Percentiles rank a stretch among this genome's conserved stretches.
Conservation (phyloP, 92 coral and sea anemone genomes). For the Porites divaricata region DNA sequence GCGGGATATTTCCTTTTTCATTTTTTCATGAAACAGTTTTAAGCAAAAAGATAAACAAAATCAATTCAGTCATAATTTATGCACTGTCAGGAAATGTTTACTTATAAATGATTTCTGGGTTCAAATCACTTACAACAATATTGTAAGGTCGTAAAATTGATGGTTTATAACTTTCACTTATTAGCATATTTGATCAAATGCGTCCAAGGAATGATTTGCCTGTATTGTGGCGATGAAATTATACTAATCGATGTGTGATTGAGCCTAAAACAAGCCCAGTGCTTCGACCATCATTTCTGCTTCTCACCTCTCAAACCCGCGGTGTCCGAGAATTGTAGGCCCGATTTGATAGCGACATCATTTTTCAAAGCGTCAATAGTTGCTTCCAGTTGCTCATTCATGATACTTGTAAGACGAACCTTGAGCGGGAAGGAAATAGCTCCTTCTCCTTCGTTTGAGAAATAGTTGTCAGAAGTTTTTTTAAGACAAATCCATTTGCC, state of each 20-base stretch:
- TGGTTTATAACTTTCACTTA: no score
- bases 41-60: no score
- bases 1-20: no score
- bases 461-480: conserved; percentile 70
- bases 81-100: no score
- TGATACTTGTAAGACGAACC: conserved; percentile 77
- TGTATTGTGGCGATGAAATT: no score
- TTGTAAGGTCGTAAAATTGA: no score
- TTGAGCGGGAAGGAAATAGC: conserved; percentile 69
- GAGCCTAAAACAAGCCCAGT: background rate
- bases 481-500: conserved; percentile 78
- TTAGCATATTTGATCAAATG: no score
- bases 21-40: no score
- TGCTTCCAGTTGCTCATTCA: conserved; percentile 76
- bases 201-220: no score
- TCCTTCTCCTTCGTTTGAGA: conserved; percentile 76
- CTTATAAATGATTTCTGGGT: no score
- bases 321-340: conserved; percentile 76
- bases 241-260: background rate
- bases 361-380: conserved; percentile 61
- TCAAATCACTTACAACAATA: no score
- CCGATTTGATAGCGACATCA: conserved; percentile 65
- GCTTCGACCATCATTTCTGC: background rate
- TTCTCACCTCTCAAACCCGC: conserved; percentile 50
- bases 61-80: no score